phyloP scores from a whole-genome alignment of 2,888 invertebrate genomes.

The Tetragonula carbonaria region DNA sequence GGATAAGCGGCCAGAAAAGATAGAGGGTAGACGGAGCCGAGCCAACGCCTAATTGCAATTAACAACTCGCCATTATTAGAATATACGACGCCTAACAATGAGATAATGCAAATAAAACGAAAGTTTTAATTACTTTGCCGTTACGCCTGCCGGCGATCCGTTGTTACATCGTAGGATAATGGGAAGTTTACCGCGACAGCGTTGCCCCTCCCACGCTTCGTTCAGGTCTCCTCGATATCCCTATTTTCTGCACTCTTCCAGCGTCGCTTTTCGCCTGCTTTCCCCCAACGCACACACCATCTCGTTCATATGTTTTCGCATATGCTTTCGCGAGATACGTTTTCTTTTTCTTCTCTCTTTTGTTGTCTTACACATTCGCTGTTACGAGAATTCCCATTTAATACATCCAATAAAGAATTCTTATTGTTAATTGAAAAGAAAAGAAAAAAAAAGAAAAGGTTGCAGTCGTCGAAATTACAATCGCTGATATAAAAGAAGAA shows the following conservation, averaged over 20 bases:
- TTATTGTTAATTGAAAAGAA: background rate
- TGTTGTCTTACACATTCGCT: slow-evolving; percentile 21
- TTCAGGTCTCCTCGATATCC: slow-evolving; percentile 1
- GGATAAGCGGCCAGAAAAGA: slow-evolving; percentile 57
- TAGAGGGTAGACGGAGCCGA: slow-evolving; percentile 61
- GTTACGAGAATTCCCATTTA: background rate
- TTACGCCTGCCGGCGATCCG: slow-evolving; percentile 79
- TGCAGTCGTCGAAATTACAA: no score
- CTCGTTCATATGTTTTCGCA: slow-evolving; percentile 41
- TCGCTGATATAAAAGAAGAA: no score
- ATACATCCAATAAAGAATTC: background rate
- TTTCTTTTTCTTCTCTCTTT: no score
- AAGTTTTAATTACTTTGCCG: slow-evolving; percentile 84
- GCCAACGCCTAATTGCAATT: slow-evolving; percentile 83
- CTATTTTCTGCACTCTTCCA: slow-evolving; percentile 22
- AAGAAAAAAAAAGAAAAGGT: no score
- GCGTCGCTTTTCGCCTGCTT: slow-evolving; percentile 11
- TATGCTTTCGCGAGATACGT: slow-evolving; percentile 5
- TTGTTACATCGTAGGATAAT: slow-evolving; percentile 82
- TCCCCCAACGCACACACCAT: slow-evolving; percentile 25
- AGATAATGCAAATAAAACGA: slow-evolving; percentile 84
- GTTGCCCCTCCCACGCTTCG: slow-evolving; percentile 49
- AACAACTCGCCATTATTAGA: slow-evolving; percentile 83
- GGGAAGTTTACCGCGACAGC: slow-evolving; percentile 82
- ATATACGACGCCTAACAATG: slow-evolving; percentile 83